Conservation (phyloP, 2,797 vertebrate species). For the Geotrypetes seraphini region DNA sequence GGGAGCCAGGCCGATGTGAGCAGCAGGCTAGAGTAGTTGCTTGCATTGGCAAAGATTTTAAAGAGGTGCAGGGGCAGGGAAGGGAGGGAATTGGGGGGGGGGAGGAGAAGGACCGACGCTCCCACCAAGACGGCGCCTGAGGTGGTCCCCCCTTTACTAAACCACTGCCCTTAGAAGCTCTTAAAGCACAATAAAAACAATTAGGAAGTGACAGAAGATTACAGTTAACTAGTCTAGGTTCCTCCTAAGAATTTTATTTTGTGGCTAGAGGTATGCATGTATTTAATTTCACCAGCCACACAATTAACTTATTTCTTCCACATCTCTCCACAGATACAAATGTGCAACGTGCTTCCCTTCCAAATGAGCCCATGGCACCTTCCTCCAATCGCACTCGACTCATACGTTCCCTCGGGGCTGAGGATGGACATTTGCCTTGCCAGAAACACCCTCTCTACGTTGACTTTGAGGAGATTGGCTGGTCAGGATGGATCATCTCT, state of each 20-base stretch:
- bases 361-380: constrained; percentile 22
- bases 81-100: too few relatives aligned
- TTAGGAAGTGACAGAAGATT: not conserved
- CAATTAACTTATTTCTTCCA: rapidly evolving
- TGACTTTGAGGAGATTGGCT: constrained; percentile 63
- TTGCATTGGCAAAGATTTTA: too few relatives aligned
- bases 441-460: constrained; percentile 63
- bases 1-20: too few relatives aligned
- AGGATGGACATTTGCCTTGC: constrained; percentile 35
- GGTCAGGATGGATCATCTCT: constrained; percentile 65
- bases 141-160: too few relatives aligned
- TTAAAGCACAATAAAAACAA: too few relatives aligned
- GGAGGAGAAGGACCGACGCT: too few relatives aligned
- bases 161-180: too few relatives aligned
- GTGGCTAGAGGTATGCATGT: not conserved
- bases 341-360: constrained; percentile 1
- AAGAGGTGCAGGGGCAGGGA: too few relatives aligned
- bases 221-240: rapidly evolving
- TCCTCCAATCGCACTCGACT: constrained; percentile 31
- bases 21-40: too few relatives aligned
- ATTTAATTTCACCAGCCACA: not conserved
- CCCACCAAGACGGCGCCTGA: too few relatives aligned
- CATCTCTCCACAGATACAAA: constrained; percentile 29
- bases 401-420: constrained; percentile 54
- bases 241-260: rapidly evolving